phyloP scores from a whole-genome alignment of 2,797 vertebrate genomes.

The Erethizon dorsatum region DNA sequence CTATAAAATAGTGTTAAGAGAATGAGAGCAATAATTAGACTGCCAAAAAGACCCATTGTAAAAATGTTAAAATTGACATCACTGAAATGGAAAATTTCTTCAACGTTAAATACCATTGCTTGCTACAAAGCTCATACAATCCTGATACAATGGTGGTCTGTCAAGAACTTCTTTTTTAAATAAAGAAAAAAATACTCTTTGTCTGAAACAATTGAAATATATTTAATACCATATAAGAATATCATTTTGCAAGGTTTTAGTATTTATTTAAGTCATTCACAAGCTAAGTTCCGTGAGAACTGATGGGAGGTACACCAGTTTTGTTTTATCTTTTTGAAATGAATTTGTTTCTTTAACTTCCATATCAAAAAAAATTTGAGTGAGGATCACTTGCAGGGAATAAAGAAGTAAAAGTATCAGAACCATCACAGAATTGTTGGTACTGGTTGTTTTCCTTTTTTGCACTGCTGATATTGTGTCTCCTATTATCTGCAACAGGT shows the following conservation, averaged over 20 bases:
- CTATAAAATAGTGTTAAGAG: slow-evolving; percentile 69
- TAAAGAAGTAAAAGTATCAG: not conserved
- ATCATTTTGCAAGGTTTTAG: slow-evolving; percentile 38
- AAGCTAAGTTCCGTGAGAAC: slow-evolving; percentile 41
- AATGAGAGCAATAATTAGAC: slow-evolving; percentile 83
- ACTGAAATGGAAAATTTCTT: slow-evolving; percentile 76
- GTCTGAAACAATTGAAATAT: slow-evolving; percentile 69
- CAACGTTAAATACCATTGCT: slow-evolving; percentile 77
- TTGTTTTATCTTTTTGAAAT: not conserved
- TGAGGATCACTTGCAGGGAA: not conserved
- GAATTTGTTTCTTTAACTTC: slow-evolving; percentile 39
- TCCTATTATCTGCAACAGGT: not conserved
- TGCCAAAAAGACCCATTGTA: slow-evolving; percentile 74
- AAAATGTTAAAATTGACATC: slow-evolving; percentile 77
- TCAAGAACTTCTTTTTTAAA: slow-evolving; percentile 66
- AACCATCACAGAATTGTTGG: not conserved
- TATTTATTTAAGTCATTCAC: slow-evolving; percentile 71
- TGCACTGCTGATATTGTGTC: not conserved
- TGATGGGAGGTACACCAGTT: not conserved
- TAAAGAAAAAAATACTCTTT: slow-evolving; percentile 46
- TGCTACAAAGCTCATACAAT: slow-evolving; percentile 52
- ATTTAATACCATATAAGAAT: slow-evolving; percentile 66
- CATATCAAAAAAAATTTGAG: slow-evolving; percentile 45
- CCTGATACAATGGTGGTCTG: slow-evolving; percentile 74
- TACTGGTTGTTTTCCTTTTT: not conserved